Percentiles rank a stretch among this genome's conserved stretches.
Evolutionary conservation across 2,113 vertebrate genomes (phyloP).

Genomic region (Perca schrenkii): DNA sequence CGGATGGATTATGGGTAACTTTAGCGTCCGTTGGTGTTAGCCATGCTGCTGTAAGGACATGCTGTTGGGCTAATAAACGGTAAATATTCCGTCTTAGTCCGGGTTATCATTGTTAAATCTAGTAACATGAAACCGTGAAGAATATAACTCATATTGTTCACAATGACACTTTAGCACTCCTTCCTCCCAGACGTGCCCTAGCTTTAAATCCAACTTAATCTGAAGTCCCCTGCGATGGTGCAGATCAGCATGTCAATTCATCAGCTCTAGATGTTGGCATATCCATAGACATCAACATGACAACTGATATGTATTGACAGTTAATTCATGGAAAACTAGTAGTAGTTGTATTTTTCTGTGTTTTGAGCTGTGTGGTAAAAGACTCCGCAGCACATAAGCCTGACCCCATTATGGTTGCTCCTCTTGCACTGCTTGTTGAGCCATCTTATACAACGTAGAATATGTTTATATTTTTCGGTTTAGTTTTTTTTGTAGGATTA

Average conservation of each 20-base stretch:
- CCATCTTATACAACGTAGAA: not conserved
- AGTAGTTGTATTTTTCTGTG: not conserved
- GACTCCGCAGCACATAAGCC: not conserved
- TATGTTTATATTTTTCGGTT: not conserved
- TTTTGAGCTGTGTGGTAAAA: not conserved
- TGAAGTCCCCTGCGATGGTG: not conserved
- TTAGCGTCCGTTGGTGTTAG: too few species aligned
- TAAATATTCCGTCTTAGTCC: too few species aligned
- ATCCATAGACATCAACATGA: not conserved
- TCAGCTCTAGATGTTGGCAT: not conserved
- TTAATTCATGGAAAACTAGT: not conserved
- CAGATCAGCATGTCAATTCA: not conserved
- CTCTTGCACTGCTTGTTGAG: slow-evolving; percentile 2
- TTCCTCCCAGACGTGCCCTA: not conserved
- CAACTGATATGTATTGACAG: not conserved
- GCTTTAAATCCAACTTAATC: not conserved
- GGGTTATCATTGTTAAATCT: too few species aligned
- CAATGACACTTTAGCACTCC: not conserved
- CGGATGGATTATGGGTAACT: too few species aligned
- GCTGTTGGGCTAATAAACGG: too few species aligned
- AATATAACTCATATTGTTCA: not conserved
- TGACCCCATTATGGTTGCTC: slow-evolving; percentile 12
- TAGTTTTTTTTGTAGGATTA: not conserved
- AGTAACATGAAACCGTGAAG: too few species aligned
- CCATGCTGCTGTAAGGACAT: too few species aligned